Evolutionary conservation across 1,140 invertebrate genomes (phyloP), one percentile per base, ranked within the genome.

Genomic region (Pseudomyrmex dendroicus): DNA sequence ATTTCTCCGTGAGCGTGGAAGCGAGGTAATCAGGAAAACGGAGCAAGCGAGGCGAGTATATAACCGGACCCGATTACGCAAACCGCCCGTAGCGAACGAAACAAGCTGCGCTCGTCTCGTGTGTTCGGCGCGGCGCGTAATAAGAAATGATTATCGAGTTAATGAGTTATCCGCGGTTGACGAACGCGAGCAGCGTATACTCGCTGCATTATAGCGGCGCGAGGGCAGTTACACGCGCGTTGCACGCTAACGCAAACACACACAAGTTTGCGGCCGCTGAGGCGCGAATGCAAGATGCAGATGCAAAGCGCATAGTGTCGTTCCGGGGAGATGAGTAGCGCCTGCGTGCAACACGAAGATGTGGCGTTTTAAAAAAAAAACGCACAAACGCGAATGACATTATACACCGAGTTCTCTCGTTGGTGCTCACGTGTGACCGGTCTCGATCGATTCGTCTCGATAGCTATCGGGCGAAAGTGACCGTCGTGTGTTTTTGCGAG

Each of bases 121-220:
- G 17, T 12, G 50, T 46, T 56, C 76, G 44, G 15, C 46, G 64
- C 59, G 9, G 35, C 48, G 46, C 56, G 25, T 67, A 86, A 86
- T 78, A 73, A 74, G 84, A 80, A 73, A 86, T 80, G 72, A 73
- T 85, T 77, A 35, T 22, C 17, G 62, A 82, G 83, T 67, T 78
- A 86, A 86, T 78, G 73, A 86, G 67, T 68, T 35, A 35, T 66
- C 22, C 48, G n/a, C 62, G 84, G 83, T 80, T 84, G 84, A 86
- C 84, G 73, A 72, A 72, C 70, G 56, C 22, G 68, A 52, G 50
- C 12, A 54, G 35, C 35, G 35, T 35, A 35, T 35, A 35, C 35
- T 7, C 46, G 48, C 62, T 52, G 13, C 50, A 12, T 52, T 13
- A 35, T 35, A 35, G 50, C 50, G 50, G 61, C 15, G 50, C 35